These are phyloP conservation scores for Drosophila setosimentum DNA, from an alignment of 2,888 invertebrate genomes.

Conservation along the genomic window DNA sequence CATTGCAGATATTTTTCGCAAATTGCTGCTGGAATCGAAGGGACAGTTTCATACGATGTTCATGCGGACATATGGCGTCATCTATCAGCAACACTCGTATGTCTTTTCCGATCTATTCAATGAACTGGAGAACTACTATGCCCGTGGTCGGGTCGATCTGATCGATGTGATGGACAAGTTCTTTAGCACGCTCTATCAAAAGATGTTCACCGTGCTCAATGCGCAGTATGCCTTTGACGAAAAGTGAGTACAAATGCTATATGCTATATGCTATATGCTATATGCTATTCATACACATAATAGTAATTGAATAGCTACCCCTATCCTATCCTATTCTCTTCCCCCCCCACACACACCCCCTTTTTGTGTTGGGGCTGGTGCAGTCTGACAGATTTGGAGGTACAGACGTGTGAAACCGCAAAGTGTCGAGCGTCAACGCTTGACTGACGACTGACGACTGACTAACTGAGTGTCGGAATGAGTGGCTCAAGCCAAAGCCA, in stretches of 20 bases:
- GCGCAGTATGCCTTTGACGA: slow-evolving; percentile 96
- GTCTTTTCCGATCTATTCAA: slow-evolving; percentile 96
- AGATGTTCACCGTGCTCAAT: slow-evolving; percentile 98
- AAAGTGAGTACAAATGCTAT: slow-evolving; percentile 87
- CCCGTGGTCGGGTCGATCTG: slow-evolving; percentile 93
- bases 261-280: too few relatives aligned
- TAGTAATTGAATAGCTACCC: slow-evolving; percentile 50
- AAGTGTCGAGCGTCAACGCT: slow-evolving; percentile 63
- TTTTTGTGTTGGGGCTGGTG: slow-evolving; percentile 14
- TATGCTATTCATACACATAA: slow-evolving; percentile 8
- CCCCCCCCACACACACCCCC: slow-evolving; percentile 9
- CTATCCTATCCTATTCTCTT: background rate
- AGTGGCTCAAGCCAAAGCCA: slow-evolving; percentile 18
- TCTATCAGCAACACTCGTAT: slow-evolving; percentile 96
- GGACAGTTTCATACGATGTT: slow-evolving; percentile 98
- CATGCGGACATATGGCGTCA: slow-evolving; percentile 96
- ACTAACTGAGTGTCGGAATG: slow-evolving; percentile 29
- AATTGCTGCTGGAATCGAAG: slow-evolving; percentile 92
- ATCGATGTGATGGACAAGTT: slow-evolving; percentile 95
- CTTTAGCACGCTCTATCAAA: slow-evolving; percentile 96
- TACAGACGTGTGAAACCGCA: slow-evolving; percentile 78
- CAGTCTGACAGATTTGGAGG: slow-evolving; percentile 53
- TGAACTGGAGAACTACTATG: slow-evolving; percentile 95
- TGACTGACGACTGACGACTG: slow-evolving; percentile 40
- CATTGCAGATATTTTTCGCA: slow-evolving; percentile 95